phyloP scores from a whole-genome alignment of 2,888 invertebrate genomes.

The Serripes groenlandicus region DNA sequence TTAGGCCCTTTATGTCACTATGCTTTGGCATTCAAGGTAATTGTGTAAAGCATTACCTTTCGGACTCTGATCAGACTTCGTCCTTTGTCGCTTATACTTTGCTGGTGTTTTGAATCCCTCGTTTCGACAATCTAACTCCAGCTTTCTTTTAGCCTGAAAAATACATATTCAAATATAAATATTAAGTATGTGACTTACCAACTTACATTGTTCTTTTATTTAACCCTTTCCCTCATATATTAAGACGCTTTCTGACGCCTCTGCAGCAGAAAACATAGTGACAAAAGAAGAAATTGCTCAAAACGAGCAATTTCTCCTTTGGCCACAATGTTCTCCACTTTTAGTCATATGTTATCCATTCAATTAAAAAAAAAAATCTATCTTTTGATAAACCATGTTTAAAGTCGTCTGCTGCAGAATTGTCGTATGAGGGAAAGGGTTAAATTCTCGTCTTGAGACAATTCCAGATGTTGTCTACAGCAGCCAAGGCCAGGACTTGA shows the following conservation, averaged over 20 bases:
- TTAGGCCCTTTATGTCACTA: too few species aligned
- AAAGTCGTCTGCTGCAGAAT: neutral
- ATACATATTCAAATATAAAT: too few species aligned
- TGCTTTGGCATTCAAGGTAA: too few species aligned
- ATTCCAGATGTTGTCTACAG: too few species aligned
- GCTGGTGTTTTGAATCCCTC: constrained; percentile 82
- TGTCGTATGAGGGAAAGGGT: neutral
- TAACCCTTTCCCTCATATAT: neutral
- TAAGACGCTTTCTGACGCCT: neutral
- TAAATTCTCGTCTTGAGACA: too few species aligned
- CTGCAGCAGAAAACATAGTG: neutral
- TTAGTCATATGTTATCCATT: neutral
- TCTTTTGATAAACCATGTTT: neutral
- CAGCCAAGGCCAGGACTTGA: too few species aligned
- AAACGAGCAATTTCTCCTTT: neutral
- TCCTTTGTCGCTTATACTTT: constrained; percentile 76
- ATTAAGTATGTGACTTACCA: too few species aligned
- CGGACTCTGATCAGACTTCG: constrained; percentile 73
- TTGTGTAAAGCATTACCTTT: constrained; percentile 71
- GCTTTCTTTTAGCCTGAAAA: constrained; percentile 80
- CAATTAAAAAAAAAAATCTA: neutral
- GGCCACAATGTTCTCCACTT: too few species aligned
- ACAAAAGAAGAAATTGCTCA: neutral
- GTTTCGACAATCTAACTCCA: constrained; percentile 75
- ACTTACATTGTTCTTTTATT: too few species aligned